Percentiles rank a stretch among this genome's conserved stretches.
phyloP scores from a whole-genome alignment of 2,888 invertebrate genomes.

The Parapristionchus giblindavisi region DNA sequence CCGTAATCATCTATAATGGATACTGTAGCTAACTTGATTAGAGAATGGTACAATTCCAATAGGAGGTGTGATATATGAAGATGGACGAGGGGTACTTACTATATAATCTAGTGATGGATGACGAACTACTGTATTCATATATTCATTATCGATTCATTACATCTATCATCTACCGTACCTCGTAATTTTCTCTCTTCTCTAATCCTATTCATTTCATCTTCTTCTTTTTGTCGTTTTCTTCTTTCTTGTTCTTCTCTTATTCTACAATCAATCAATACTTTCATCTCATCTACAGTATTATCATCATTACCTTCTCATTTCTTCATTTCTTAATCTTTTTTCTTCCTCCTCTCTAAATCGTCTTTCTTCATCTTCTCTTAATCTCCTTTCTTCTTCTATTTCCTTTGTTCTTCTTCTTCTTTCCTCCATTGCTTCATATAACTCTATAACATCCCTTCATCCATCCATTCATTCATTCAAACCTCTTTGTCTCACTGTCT shows the following conservation, averaged over 20 bases:
- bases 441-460: background rate
- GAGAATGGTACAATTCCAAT: slow-evolving; percentile 12
- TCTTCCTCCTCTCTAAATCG: background rate
- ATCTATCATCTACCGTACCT: slow-evolving; percentile 4
- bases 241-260: slow-evolving; percentile 1
- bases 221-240: background rate
- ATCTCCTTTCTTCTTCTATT: background rate
- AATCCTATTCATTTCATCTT: background rate
- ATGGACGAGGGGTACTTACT: slow-evolving; percentile 13
- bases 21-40: slow-evolving; percentile 9
- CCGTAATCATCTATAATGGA: no score
- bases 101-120: slow-evolving; percentile 1
- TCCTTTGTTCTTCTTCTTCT: background rate
- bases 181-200: slow-evolving; percentile 6
- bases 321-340: slow-evolving; percentile 8
- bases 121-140: background rate
- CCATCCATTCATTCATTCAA: background rate
- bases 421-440: background rate
- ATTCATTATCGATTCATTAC: background rate
- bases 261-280: no score
- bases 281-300: background rate
- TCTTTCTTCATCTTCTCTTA: slow-evolving; percentile 11
- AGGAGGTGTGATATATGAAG: slow-evolving; percentile 33
- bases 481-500: background rate
- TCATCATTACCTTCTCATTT: background rate